Base-by-base conservation (phyloP, 2,113 vertebrate genomes). In the Nycticorax nycticorax region DNA sequence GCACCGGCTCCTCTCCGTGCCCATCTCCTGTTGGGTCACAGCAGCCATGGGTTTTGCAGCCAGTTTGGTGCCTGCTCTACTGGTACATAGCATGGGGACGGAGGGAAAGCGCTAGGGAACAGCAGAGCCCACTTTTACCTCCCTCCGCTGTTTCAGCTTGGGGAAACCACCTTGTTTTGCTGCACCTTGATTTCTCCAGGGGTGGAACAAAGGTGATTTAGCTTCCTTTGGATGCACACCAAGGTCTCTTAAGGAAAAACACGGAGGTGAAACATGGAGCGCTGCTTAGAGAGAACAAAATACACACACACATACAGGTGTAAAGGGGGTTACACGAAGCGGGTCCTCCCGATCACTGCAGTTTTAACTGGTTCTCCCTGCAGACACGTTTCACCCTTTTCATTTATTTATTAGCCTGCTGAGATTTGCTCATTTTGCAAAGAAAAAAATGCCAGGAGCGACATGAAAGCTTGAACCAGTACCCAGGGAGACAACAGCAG, bases 201-300 rank as follows among this genome's bases (percentile, higher is more conserved):
- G 9, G 14, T 33, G 52, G 30, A 39, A 48, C 12, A 15, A 37
- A 27, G 57, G 37, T 12, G 32, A n/a, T 67, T 83, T 72, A 23
- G 14, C 35, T 45, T 62, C 66, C 47, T 88, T 80, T 11, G 12
- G 56, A 56, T 18, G 47, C 47, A 30, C 55, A 56, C 16, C n/a
- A 39, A 77, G 16, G 27, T 33, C 22, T 72, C n/a, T 71, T 28
- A 18, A 26, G 39, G 53, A 67, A 76, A 88, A 72, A 56, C 63
- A 57, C 0, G 2, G 52, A 8, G 30, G 4, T n/a, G 33, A 53
- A 47, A 33, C 26, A 19, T 1, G 22, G 14, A 76, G 8, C 37
- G 11, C 20, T 22, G 16, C 32, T 72, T 32, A 55, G 19, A 71
- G 33, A 39, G 21, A 50, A 32, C 11, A 67, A 52, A 73, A 33